Base-by-base conservation (phyloP, 2,888 invertebrate genomes). In the Apocheima hispidaria region DNA sequence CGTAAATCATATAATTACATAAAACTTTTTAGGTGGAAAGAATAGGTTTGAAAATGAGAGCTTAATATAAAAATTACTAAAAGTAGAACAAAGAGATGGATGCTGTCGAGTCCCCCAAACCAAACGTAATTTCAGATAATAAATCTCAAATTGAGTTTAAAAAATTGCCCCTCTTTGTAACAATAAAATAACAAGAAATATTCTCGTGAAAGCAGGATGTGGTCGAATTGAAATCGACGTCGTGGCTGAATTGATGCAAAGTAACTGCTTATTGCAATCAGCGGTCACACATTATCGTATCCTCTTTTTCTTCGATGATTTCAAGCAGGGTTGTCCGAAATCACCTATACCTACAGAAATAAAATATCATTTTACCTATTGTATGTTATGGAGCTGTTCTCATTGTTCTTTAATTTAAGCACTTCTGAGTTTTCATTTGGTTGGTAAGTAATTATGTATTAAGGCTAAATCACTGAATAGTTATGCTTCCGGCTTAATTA, bases 191-290 rank as follows among this genome's bases (percentile, higher is more conserved):
- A 83, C 78, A 82, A 82, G 72, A 83, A 83, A 85, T 40, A 51
- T 40, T 84, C 81, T 82, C 82, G 83, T 85, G 88, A 90, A 88
- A 87, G 83, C 87, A 90, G 90, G 92, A 92, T 90, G 90, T 81
- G 79, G 79, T 86, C 86, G 87, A 91, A 91, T 91, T 92, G 88
- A 88, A 87, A 87, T 88, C 87, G 90, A 87, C 90, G 85, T 85
- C 81, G 83, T 82, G 81, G 75, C 75, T 88, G 80, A 88, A 88
- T 87, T 89, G 84, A 84, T 82, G 84, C 82, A 85, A 84, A 84
- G 82, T 86, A 86, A 88, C 85, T 88, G 86, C 86, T 85, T 85
- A 86, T 87, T 88, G 86, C 87, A 90, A 90, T 90, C 88, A 88
- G 80, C 84, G 78, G 80, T 80, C 82, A 80, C 82, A 78, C 79